Base-by-base conservation (phyloP, 2,888 invertebrate genomes). In the Lissonota sp. region DNA sequence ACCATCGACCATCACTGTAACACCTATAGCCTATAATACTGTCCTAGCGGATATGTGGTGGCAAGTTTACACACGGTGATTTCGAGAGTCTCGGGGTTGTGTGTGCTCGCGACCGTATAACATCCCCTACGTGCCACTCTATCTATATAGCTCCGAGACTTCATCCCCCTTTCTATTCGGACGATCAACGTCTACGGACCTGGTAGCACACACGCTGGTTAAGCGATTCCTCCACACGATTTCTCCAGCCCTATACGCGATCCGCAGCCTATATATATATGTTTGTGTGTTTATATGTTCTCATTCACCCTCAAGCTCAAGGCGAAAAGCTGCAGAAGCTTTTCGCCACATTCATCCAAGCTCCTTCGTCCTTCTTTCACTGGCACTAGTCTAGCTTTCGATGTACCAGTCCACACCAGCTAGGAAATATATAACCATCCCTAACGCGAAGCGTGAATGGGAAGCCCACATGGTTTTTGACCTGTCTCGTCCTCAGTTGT, bases 371-470 rank as follows among this genome's bases (percentile, higher is more conserved):
- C 77, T 80, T 80, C 77, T 80, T 82, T 74, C 83, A 62, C 75
- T 26, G 57, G 62, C 78, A 40, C 80, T 84, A 72, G 64, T 60
- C 69, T 77, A 73, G 73, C 73, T 51, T 80, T 60, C 16, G n/a
- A 8, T 71, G 53, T 62, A 67, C 63, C 3, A 26, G 26, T 44
- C 44, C 2, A 6, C 44, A 26, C 12, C 44, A 42, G 78, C 85
- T 86, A 84, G 84, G 84, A 86, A 82, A 87, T 44, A 63, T 57
- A 58, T 39, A 42, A n/a, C 14, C 67, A 69, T 37, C 51, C 81
- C 26, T 3, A 26, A 81, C 82, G 63, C 75, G 83, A 85, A 87
- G 84, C 88, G 89, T 90, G 90, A 90, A 90, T 90, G 90, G 86
- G 86, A 87, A 3, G 26, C 26, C 87, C 89, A 88, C 88, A 89